Evolutionary conservation across 2,888 invertebrate species (phyloP).

Genomic region (Camponotus fellah): DNA sequence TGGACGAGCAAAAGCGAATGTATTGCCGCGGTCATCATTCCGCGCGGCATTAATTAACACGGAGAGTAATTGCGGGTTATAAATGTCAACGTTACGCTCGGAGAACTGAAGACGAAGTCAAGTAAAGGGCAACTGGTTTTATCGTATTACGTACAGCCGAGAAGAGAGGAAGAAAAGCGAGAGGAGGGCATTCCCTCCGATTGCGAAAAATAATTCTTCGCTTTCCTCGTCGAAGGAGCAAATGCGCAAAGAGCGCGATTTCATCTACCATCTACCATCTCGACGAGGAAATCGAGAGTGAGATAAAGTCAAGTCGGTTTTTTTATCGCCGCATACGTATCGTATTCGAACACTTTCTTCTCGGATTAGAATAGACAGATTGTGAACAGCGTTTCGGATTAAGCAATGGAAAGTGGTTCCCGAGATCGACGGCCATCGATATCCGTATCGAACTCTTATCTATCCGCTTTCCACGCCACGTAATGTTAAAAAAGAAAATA

Average conservation of each 20-base stretch:
- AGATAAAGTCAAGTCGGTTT: conserved; percentile 36
- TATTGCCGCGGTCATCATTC: not conserved
- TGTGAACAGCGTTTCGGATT: not conserved
- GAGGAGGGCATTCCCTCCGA: conserved; percentile 29
- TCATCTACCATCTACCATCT: conserved; percentile 2
- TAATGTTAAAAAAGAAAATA: conserved; percentile 14
- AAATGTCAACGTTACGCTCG: conserved; percentile 61
- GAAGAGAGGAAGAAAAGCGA: conserved; percentile 19
- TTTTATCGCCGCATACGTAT: conserved; percentile 23
- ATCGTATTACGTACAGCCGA: conserved; percentile 26
- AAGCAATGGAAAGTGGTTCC: conserved; percentile 63
- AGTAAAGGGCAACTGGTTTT: conserved; percentile 72
- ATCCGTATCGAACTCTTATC: conserved; percentile 31
- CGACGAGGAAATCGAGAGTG: not conserved
- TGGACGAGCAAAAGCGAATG: conserved; percentile 17
- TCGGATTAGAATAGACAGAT: conserved; percentile 28
- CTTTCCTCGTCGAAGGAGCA: conserved; percentile 23
- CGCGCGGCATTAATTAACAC: conserved; percentile 40
- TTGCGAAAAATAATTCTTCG: conserved; percentile 66
- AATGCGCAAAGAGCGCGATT: conserved; percentile 15
- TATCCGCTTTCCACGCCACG: conserved; percentile 6
- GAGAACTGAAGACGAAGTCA: conserved; percentile 40
- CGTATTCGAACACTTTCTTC: conserved; percentile 56
- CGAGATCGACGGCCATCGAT: conserved; percentile 39
- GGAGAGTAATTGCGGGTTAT: conserved; percentile 53